Evolutionary conservation across 2,797 vertebrate species (phyloP), one percentile per base, ranked within the genome.

Genomic region (Rhinophrynus dorsalis): DNA sequence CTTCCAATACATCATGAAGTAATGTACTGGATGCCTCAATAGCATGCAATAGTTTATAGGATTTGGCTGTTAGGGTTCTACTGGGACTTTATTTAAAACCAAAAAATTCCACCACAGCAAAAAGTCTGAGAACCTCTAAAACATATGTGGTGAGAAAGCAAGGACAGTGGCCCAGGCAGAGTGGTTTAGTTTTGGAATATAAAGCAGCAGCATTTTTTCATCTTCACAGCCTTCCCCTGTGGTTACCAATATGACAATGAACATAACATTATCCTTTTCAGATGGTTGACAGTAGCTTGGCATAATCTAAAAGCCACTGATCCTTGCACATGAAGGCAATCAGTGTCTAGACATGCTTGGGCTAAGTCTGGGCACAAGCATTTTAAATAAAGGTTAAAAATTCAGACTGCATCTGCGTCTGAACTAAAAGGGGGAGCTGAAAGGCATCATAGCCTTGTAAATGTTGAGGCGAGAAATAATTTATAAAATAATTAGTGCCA

Each of bases 401-500:
- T 60, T 38, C 15, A 44, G 38, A 29, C 23, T 30, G 57, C 33
- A 15, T 58, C 55, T 58, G 1, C 20, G 5, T 52, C n/a, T 26
- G 55, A 58, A 44, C 37, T 37, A 44, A 18, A n/a, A 10, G 29
- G 13, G 44, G 35, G n/a, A 60, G 57, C 57, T 42, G 35, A 58
- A 42, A 58, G 35, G 55, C 55, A 26, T 58, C 32, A 40, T 3
- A 58, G 23, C 17, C 21, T 17, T 40, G 35, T 20, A 58, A 52
- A 58, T 21, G 33, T 26, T 35, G 30, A 40, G 55, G 17, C 3
- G 35, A 26, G 55, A 15, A 57, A 57, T 37, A 33, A 57, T 57
- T 35, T n/a, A 21, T 35, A 57, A 23, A 57, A 38, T 58, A 58
- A 58, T 58, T 58, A 40, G 35, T 42, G 55, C 33, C 35, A 27